Base-by-base conservation (phyloP, 2,888 invertebrate genomes). In the Crioceris asparagi region DNA sequence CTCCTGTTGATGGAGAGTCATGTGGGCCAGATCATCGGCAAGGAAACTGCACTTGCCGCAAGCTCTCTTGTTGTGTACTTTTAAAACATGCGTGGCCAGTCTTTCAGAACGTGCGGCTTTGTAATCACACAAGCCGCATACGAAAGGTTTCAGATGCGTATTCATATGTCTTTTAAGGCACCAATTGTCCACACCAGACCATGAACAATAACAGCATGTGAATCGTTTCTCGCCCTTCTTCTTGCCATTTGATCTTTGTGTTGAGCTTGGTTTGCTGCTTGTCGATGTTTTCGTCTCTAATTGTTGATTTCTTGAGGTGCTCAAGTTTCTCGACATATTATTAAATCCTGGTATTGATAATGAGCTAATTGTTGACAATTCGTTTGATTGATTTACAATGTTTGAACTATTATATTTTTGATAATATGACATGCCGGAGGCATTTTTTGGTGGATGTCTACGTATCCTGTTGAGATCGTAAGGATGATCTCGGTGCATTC, bases 151-250 rank as follows among this genome's bases (percentile, higher is more conserved):
- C 59, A 90, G 74, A 64, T 92, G 91, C 21, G 90, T 91, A 68
- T 91, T 91, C 55, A 91, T 74, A 62, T 92, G 91, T 31, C 91
- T 75, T 64, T 91, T 90, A 41, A 91, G 70, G 56, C 90, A 90
- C 91, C 91, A 92, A 62, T 90, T 90, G 67, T 91, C 91, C 38
- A 85, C 87, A 15, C 91, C 91, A 25, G 85, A 83, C 90, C 90
- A 91, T 15, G 88, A 75, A 65, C 91, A 92, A 62, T 87, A 90
- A 61, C 85, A 83, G 66, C 91, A 91, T 48, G 83, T 79, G 66
- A 65, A 66, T 35, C 66, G 45, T 46, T 64, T 65, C 36, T 65
- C 64, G 4, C 65, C 64, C 46, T 65, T 63, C 47, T 65, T 65
- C 46, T 65, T 65, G 3, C 52, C 51, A 25, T 51, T 51, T 29